A percentile compares a stretch with the other conserved stretches of the same genome.
phyloP scores from a whole-genome alignment of 2,888 invertebrate genomes.

The Asteroscopus sphinx region DNA sequence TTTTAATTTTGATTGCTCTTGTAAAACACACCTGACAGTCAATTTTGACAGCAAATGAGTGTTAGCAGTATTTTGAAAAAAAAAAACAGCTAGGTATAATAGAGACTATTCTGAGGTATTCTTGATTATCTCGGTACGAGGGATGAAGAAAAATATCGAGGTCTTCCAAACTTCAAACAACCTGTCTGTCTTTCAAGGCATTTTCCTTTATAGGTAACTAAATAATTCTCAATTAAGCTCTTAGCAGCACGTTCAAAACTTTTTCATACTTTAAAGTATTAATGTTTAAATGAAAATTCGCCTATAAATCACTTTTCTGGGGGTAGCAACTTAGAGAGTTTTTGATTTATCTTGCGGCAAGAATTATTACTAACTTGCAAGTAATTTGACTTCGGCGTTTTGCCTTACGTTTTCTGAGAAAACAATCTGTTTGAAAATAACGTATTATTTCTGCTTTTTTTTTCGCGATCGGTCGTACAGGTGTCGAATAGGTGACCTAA shows the following conservation, averaged over 20 bases:
- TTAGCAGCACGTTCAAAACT: conserved; percentile 16
- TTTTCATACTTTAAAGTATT: conserved; percentile 35
- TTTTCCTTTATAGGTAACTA: background rate
- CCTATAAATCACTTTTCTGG: conserved; percentile 50
- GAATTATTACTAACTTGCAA: conserved; percentile 34
- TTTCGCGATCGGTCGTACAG: no score
- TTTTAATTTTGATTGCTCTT: no score
- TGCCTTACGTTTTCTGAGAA: conserved; percentile 9
- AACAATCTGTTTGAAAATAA: conserved; percentile 8
- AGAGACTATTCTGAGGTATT: no score
- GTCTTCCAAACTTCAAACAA: background rate
- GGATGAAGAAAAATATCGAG: no score
- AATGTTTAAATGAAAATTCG: conserved; percentile 47
- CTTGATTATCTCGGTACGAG: no score
- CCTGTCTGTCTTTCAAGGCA: background rate
- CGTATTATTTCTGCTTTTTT: no score
- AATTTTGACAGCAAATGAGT: no score
- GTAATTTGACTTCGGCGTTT: conserved; percentile 23
- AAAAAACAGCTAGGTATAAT: no score
- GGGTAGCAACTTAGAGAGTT: conserved; percentile 17
- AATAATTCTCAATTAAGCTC: conserved; percentile 18
- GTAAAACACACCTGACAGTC: no score
- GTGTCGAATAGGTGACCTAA: no score
- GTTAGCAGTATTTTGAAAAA: no score
- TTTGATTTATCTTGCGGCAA: conserved; percentile 46